Conservation (phyloP, 2,797 vertebrate species). For the Margarornis squamiger region DNA sequence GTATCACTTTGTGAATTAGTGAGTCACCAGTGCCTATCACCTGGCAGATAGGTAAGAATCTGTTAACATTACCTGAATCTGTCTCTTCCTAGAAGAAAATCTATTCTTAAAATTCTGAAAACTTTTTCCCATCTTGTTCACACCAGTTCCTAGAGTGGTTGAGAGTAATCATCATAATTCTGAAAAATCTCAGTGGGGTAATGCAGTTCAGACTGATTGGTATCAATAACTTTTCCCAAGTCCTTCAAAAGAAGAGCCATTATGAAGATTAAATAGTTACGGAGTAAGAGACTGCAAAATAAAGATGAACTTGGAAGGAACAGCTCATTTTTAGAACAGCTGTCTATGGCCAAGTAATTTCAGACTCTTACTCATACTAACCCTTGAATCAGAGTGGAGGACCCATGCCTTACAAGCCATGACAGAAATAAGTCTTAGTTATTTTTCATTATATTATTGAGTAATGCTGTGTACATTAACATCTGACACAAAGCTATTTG, state of each 20-base stretch:
- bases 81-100: background rate
- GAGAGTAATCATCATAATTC: background rate
- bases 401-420: background rate
- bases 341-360: background rate
- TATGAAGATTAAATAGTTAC: background rate
- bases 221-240: background rate
- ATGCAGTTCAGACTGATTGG: background rate
- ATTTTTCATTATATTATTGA: background rate
- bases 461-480: background rate
- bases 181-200: background rate
- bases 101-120: background rate
- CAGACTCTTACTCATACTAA: background rate
- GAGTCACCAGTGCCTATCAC: background rate
- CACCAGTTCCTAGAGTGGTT: background rate
- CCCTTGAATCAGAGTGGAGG: background rate
- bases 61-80: background rate
- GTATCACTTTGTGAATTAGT: background rate
- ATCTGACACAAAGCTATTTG: background rate
- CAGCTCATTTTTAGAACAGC: background rate
- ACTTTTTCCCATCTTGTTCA: background rate
- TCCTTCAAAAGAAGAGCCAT: background rate
- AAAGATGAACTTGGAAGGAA: background rate
- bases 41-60: background rate
- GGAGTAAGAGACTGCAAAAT: background rate
- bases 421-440: background rate